Conservation (phyloP, 2,797 vertebrate species). For the Neosilurus mollespiculum region DNA sequence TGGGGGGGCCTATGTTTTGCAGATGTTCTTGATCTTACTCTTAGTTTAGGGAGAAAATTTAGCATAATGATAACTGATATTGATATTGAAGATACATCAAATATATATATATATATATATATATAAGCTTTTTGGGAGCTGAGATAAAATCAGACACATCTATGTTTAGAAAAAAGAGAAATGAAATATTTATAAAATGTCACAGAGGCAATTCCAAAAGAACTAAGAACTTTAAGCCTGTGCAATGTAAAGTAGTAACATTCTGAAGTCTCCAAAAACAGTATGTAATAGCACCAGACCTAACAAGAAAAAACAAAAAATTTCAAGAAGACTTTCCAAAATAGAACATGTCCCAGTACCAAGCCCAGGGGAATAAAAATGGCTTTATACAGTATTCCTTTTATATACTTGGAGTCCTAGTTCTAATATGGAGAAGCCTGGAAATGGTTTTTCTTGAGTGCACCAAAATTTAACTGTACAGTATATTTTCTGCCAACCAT, state of each 20-base stretch:
- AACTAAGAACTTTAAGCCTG: background rate
- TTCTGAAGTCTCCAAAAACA: background rate
- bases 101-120: no score
- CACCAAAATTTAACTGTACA: background rate
- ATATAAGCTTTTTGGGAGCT: no score
- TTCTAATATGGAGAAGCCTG: conserved; percentile 3
- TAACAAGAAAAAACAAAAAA: conserved; percentile 12
- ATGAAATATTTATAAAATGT: background rate
- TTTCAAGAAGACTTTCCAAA: background rate
- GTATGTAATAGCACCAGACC: conserved; percentile 26
- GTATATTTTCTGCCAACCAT: background rate
- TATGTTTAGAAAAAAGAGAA: background rate
- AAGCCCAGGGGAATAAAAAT: conserved; percentile 24
- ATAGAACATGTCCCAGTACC: conserved; percentile 17
- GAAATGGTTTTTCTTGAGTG: conserved; percentile 5
- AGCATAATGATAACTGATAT: background rate
- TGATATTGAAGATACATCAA: no score
- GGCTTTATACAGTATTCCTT: conserved; percentile 19
- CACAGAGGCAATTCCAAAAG: background rate
- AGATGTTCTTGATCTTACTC: no score
- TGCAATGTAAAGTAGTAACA: background rate
- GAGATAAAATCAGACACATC: background rate
- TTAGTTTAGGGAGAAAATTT: background rate
- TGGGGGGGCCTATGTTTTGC: no score
- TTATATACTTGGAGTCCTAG: conserved; percentile 8